Conservation (phyloP, 1,140 invertebrate species). For the Protaetia brevitarsis region DNA sequence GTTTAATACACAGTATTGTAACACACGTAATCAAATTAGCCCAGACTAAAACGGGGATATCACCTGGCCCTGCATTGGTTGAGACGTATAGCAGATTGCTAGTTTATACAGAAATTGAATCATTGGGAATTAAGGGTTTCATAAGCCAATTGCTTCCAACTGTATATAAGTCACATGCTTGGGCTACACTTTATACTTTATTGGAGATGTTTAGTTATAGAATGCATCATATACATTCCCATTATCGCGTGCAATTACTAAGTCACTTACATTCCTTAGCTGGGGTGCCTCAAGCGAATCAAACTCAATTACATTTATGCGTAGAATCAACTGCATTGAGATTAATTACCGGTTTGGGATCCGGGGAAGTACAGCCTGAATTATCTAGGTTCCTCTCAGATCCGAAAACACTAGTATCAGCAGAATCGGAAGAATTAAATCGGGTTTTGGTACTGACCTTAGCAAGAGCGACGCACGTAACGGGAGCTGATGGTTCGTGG, state of each 20-base stretch:
- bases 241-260: conserved; percentile 88
- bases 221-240: conserved; percentile 93
- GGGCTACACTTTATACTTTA: conserved; percentile 91
- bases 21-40: conserved; percentile 85
- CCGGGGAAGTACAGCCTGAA: conserved; percentile 87
- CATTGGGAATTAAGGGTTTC: conserved; percentile 94
- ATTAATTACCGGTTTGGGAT: conserved; percentile 87
- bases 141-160: conserved; percentile 87
- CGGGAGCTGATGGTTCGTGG: conserved; percentile 77
- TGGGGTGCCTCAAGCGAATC: conserved; percentile 88
- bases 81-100: conserved; percentile 93
- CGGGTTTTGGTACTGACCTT: conserved; percentile 86
- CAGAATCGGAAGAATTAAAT: conserved; percentile 94
- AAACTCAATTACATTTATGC: conserved; percentile 91
- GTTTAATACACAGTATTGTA: conserved; percentile 91
- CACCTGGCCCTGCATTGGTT: conserved; percentile 84
- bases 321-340: conserved; percentile 91
- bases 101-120: conserved; percentile 96
- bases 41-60: conserved; percentile 77
- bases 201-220: conserved; percentile 96
- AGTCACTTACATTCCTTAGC: conserved; percentile 86
- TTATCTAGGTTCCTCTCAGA: conserved; percentile 84
- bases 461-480: conserved; percentile 91
- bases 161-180: conserved; percentile 89
- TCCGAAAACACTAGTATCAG: conserved; percentile 83